A percentile compares a stretch with the other conserved stretches of the same genome.
Evolutionary conservation across 2,797 vertebrate species (phyloP).

Genomic region (Microctenopoma lineatum): DNA sequence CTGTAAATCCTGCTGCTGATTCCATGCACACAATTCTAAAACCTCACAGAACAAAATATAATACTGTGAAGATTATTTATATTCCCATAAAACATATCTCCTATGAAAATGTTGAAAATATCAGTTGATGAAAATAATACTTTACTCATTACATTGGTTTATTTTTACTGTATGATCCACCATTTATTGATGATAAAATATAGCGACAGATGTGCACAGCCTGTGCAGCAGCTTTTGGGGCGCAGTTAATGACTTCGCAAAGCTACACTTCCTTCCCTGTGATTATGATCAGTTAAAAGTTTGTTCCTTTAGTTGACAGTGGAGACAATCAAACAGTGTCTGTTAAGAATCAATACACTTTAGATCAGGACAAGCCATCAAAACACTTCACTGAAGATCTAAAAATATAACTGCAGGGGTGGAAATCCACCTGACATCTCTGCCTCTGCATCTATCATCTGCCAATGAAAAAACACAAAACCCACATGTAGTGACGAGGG

Average conservation of each 20-base stretch:
- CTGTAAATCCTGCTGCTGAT: too few species aligned
- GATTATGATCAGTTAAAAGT: slow-evolving; percentile 5
- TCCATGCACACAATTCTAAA: too few species aligned
- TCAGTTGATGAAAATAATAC: too few species aligned
- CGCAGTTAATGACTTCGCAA: background rate
- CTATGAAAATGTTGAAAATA: too few species aligned
- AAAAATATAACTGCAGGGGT: slow-evolving; percentile 55
- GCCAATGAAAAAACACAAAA: slow-evolving; percentile 37
- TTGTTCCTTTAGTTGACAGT: slow-evolving; percentile 11
- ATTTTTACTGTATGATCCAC: too few species aligned
- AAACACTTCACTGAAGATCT: slow-evolving; percentile 37
- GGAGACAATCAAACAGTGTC: slow-evolving; percentile 18
- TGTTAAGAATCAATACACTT: slow-evolving; percentile 11
- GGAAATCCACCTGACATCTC: slow-evolving; percentile 34
- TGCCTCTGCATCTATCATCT: slow-evolving; percentile 41
- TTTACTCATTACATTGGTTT: too few species aligned
- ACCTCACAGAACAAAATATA: too few species aligned
- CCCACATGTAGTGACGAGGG: slow-evolving; percentile 11
- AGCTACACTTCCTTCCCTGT: background rate
- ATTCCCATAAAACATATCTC: too few species aligned
- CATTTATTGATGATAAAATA: too few species aligned
- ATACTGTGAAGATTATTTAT: too few species aligned
- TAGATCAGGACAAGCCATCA: slow-evolving; percentile 33
- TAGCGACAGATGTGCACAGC: too few species aligned
- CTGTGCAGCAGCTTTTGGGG: background rate